These are phyloP conservation scores for Scaptomyza tumidula DNA, from an alignment of 2,888 invertebrate species.

Conservation along the genomic window DNA sequence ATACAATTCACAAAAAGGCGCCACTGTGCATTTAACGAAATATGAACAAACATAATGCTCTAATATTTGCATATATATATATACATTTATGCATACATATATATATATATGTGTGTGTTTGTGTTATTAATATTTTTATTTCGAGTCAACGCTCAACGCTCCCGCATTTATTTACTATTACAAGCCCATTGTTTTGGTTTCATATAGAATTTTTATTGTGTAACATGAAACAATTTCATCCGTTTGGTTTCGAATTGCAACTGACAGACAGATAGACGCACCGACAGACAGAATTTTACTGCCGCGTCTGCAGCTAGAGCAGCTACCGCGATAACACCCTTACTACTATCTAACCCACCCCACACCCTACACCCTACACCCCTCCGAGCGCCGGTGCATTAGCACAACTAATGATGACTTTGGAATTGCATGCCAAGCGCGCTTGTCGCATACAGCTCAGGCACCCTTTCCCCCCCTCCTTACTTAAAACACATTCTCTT, in stretches of 20 bases:
- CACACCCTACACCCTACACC: neutral
- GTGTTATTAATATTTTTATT: slow-evolving; percentile 61
- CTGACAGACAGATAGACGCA: slow-evolving; percentile 60
- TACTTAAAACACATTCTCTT: neutral
- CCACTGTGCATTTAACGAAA: slow-evolving; percentile 40
- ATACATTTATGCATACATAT: neutral
- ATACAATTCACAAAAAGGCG: neutral
- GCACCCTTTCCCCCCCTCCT: slow-evolving; percentile 6
- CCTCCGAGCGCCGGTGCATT: slow-evolving; percentile 60
- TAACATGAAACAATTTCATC: slow-evolving; percentile 71
- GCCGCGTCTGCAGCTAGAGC: slow-evolving; percentile 50
- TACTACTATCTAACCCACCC: neutral
- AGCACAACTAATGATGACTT: slow-evolving; percentile 71
- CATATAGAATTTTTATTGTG: slow-evolving; percentile 76
- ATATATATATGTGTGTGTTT: slow-evolving; percentile 10
- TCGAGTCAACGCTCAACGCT: slow-evolving; percentile 64
- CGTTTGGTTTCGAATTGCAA: slow-evolving; percentile 69
- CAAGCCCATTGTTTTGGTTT: slow-evolving; percentile 73
- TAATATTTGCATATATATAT: slow-evolving; percentile 11
- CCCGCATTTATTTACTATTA: slow-evolving; percentile 72
- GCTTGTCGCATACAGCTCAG: slow-evolving; percentile 46
- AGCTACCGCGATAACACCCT: slow-evolving; percentile 49
- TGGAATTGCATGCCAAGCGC: slow-evolving; percentile 55
- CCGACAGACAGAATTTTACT: slow-evolving; percentile 47
- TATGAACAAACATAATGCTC: slow-evolving; percentile 46